phyloP scores from a whole-genome alignment of 2,113 vertebrate genomes.

The Probosciger aterrimus region DNA sequence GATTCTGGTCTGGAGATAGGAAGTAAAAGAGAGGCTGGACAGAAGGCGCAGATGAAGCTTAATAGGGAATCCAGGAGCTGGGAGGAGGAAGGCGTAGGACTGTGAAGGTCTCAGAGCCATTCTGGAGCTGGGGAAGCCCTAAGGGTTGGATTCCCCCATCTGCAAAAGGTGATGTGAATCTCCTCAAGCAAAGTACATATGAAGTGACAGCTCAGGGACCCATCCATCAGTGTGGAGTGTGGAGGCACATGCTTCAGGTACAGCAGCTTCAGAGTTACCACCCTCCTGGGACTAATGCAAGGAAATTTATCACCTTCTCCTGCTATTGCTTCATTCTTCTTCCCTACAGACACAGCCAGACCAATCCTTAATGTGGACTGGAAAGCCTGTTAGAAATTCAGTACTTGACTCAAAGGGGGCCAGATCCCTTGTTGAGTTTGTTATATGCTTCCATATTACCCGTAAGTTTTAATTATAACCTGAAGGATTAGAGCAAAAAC shows the following conservation, averaged over 20 bases:
- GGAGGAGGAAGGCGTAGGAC: not conserved
- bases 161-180: not conserved
- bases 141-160: not conserved
- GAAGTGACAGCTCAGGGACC: not conserved
- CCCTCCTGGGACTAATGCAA: not conserved
- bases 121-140: not conserved
- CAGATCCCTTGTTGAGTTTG: not conserved
- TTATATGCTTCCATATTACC: not conserved
- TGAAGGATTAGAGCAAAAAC: not conserved
- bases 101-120: not conserved
- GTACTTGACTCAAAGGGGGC: not conserved
- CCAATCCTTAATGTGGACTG: not conserved
- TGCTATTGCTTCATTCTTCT: not conserved
- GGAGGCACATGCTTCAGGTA: not conserved
- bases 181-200: not conserved
- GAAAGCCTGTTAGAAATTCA: constrained; percentile 8
- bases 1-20: not conserved
- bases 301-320: not conserved
- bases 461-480: not conserved
- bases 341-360: not conserved
- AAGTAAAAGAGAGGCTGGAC: not conserved
- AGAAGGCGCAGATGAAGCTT: not conserved
- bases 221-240: rapidly evolving
- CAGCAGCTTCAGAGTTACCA: not conserved
- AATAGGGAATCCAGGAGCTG: not conserved